phyloP scores from a whole-genome alignment of 2,113 vertebrate species.

The Tachycineta bicolor region DNA sequence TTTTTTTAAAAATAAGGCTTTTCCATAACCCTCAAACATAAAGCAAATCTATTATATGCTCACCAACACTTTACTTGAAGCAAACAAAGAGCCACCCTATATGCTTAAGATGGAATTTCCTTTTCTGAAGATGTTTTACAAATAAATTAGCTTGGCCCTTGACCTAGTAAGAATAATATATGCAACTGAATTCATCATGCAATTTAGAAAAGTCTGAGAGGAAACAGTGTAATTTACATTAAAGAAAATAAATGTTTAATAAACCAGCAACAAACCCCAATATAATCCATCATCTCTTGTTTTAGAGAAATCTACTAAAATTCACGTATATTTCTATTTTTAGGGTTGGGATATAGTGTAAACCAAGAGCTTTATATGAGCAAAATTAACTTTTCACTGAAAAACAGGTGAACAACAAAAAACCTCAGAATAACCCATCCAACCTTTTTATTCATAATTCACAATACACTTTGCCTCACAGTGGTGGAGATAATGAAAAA shows the following conservation, averaged over 20 bases:
- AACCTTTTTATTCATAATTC: background rate
- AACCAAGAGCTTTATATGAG: background rate
- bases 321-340: background rate
- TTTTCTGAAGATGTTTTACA: background rate
- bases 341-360: background rate
- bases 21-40: background rate
- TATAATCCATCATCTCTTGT: background rate
- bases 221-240: background rate
- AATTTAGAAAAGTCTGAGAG: background rate
- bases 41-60: background rate
- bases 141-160: background rate
- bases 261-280: background rate
- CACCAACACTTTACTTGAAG: background rate
- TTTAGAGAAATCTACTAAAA: background rate
- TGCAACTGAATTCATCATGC: background rate
- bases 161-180: background rate
- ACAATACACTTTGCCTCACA: background rate
- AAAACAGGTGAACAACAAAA: background rate
- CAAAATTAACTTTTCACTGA: background rate
- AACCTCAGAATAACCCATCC: accelerated
- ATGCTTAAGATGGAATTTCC: background rate
- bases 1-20: background rate
- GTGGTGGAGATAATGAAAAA: background rate
- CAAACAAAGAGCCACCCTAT: background rate
- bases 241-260: background rate